These are phyloP conservation scores for Acrobasis repandana DNA, from an alignment of 2,888 invertebrate genomes.

Conservation along the genomic window DNA sequence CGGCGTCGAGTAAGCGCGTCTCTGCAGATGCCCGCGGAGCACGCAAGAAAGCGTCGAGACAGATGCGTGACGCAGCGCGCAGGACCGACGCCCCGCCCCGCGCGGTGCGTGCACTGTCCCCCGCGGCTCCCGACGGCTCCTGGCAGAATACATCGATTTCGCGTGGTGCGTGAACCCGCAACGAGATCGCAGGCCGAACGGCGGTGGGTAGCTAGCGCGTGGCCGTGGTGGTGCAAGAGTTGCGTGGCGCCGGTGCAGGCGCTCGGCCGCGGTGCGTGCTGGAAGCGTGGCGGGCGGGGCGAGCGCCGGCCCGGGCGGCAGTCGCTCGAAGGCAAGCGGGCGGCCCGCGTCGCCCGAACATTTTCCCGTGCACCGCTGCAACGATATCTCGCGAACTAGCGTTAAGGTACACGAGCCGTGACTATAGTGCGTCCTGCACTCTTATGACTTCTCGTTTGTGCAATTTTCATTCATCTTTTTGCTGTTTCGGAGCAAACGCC, in stretches of 20 bases:
- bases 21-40: slow-evolving; percentile 76
- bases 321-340: slow-evolving; percentile 75
- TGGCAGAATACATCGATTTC: slow-evolving; percentile 76
- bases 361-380: slow-evolving; percentile 60
- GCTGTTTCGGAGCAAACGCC: slow-evolving; percentile 41
- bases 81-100: slow-evolving; percentile 66
- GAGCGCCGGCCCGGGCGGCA: slow-evolving; percentile 75
- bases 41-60: slow-evolving; percentile 72
- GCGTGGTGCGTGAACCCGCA: slow-evolving; percentile 71
- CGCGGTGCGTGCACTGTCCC: slow-evolving; percentile 57
- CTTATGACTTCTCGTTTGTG: slow-evolving; percentile 48
- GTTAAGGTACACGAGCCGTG: slow-evolving; percentile 56
- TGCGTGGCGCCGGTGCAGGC: slow-evolving; percentile 57
- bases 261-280: slow-evolving; percentile 44
- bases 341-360: slow-evolving; percentile 70
- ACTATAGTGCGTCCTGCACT: slow-evolving; percentile 48
- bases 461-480: slow-evolving; percentile 65
- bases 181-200: slow-evolving; percentile 45
- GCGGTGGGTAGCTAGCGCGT: slow-evolving; percentile 43
- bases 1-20: slow-evolving; percentile 47
- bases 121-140: slow-evolving; percentile 50
- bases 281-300: slow-evolving; percentile 41
- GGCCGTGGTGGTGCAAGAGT: slow-evolving; percentile 39
- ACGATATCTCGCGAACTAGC: slow-evolving; percentile 62
- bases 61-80: slow-evolving; percentile 82